phyloP scores from a whole-genome alignment of 2,113 vertebrate genomes.

The Origma solitaria region DNA sequence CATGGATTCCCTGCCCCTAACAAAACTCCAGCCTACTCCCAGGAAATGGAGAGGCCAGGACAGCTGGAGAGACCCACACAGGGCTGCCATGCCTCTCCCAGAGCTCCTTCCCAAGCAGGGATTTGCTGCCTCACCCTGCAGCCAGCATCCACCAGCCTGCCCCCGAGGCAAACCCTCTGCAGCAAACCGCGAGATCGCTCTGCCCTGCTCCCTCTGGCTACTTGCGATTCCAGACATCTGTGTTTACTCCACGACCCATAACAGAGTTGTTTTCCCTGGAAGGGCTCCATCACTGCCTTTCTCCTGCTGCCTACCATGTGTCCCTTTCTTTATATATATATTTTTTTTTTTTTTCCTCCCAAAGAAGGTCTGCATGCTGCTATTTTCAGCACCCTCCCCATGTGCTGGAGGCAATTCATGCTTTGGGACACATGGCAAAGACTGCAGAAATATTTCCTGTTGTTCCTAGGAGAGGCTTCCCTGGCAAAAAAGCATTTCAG shows the following conservation, averaged over 20 bases:
- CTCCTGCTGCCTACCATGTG: constrained; percentile 50
- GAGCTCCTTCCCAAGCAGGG: not conserved
- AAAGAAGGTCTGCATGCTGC: constrained; percentile 10
- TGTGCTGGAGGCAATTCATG: constrained; percentile 37
- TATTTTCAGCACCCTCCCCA: constrained; percentile 36
- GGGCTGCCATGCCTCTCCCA: not conserved
- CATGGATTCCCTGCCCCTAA: not conserved
- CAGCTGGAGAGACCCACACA: rapidly evolving
- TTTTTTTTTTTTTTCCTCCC: rapidly evolving
- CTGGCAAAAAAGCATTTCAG: not conserved
- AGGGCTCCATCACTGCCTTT: constrained; percentile 39
- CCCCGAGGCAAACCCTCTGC: not conserved
- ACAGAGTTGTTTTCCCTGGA: constrained; percentile 55
- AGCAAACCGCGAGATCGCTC: not conserved
- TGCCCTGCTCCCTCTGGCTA: not conserved
- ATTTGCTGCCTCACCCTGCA: not conserved
- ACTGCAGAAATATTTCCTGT: constrained; percentile 59
- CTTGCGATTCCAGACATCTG: constrained; percentile 16
- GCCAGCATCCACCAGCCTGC: not conserved
- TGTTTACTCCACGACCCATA: constrained; percentile 44
- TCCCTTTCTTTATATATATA: not conserved
- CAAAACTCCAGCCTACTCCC: not conserved
- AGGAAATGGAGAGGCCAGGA: not conserved
- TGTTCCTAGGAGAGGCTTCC: not conserved
- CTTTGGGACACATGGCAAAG: constrained; percentile 12